These are phyloP conservation scores for Mastacembelus armatus DNA, from an alignment of 2,797 vertebrate genomes.

Conservation along the genomic window DNA sequence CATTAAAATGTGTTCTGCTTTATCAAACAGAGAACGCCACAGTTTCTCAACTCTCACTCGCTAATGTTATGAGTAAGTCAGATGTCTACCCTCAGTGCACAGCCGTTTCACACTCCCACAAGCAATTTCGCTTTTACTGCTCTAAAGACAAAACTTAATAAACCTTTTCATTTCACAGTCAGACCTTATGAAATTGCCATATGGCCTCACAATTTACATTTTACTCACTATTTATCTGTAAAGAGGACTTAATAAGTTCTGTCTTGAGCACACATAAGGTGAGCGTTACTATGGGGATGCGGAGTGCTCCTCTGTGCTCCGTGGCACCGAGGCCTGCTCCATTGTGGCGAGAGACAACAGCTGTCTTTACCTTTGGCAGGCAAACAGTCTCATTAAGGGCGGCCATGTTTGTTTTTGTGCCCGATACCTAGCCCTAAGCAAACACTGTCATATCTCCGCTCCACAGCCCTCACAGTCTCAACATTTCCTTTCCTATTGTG, in stretches of 20 bases:
- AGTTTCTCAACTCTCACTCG: slow-evolving; percentile 52
- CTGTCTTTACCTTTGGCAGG: slow-evolving; percentile 87
- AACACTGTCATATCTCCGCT: slow-evolving; percentile 82
- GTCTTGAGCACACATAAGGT: slow-evolving; percentile 70
- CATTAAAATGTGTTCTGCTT: slow-evolving; percentile 47
- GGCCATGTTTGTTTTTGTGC: slow-evolving; percentile 85
- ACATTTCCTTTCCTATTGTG: slow-evolving; percentile 81
- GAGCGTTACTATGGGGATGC: slow-evolving; percentile 78
- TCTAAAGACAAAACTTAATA: slow-evolving; percentile 59
- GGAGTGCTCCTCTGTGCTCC: slow-evolving; percentile 62
- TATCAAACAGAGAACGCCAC: slow-evolving; percentile 53
- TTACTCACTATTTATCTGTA: slow-evolving; percentile 74
- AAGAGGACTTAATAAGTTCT: slow-evolving; percentile 74
- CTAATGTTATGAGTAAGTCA: slow-evolving; percentile 52
- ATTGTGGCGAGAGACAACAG: slow-evolving; percentile 82
- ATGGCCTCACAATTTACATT: slow-evolving; percentile 68
- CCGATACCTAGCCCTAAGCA: slow-evolving; percentile 84
- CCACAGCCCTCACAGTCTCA: slow-evolving; percentile 76
- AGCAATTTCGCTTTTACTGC: slow-evolving; percentile 60
- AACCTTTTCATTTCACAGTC: slow-evolving; percentile 63
- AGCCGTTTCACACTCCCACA: slow-evolving; percentile 61
- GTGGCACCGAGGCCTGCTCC: slow-evolving; percentile 65
- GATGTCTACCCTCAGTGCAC: slow-evolving; percentile 33
- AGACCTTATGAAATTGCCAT: slow-evolving; percentile 61
- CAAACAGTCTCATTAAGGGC: slow-evolving; percentile 85